Evolutionary conservation across 2,113 vertebrate species (phyloP), one percentile per base, ranked within the genome.

Genomic region (Fukomys damarensis): DNA sequence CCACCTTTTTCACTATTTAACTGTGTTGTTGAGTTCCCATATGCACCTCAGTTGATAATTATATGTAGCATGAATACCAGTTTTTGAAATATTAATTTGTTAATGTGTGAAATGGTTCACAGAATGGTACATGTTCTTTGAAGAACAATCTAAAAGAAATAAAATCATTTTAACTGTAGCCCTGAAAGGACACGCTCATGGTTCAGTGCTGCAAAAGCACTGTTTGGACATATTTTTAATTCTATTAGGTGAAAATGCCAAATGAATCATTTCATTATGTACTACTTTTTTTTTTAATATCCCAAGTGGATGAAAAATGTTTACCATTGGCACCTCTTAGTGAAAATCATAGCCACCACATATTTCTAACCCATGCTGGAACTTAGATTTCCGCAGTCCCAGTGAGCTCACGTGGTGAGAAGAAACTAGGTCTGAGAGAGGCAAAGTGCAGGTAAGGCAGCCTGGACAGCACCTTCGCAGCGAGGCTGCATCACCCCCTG

Each of bases 401-500:
- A 88, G 4, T 19, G 20, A 41, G 3, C 2, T 32, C 41, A 2
- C 28, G 61, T 58, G 14, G 81, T 70, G 16, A 54, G 20, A 22
- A 58, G 58, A 61, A 66, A 5, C 17, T 41, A n/a, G 54, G 41
- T 46, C 28, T 38, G 16, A 24, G 17, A 26, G 16, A 46, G 30
- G 4, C 5, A 38, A 59, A 52, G 46, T 16, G 16, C 3, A 8
- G 38, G 46, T 6, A 0, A 24, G 12, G 4, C 38, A 16, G 17
- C 70, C 58, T 24, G 38, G 32, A 56, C 9, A 32, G 6, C 2
- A 8, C 12, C 28, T 52, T 24, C 20, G 6, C 2, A 1, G 24
- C 30, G 28, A 0, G 7, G 0, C 17, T 0, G 0, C 20, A 0
- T n/a, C 38, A 1, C 56, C 59, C 19, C 63, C n/a, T 38, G 77